These are phyloP conservation scores for Nyctereutes procyonoides DNA, from an alignment of 2,113 vertebrate species.

Conservation along the genomic window DNA sequence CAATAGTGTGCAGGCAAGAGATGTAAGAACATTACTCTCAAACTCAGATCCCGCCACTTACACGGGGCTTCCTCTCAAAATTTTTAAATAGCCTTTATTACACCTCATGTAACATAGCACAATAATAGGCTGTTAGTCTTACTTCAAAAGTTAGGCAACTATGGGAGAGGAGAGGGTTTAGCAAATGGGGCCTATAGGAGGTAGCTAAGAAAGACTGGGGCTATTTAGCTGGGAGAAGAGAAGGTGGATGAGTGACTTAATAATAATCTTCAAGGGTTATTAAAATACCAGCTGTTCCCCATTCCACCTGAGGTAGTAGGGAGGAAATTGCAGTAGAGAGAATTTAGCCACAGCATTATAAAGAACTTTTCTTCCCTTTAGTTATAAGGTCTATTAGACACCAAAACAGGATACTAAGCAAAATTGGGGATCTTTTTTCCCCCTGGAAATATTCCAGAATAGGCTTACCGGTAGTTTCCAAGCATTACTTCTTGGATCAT, in stretches of 20 bases:
- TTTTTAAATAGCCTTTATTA: not conserved
- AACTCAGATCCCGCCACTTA: not conserved
- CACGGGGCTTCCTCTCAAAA: not conserved
- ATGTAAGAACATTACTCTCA: not conserved
- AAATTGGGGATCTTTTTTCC: not conserved
- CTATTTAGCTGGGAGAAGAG: conserved; percentile 45
- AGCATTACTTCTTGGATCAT: conserved; percentile 44
- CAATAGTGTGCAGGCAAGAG: not conserved
- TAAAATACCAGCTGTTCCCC: conserved; percentile 71
- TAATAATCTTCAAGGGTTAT: conserved; percentile 75
- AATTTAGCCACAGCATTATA: conserved; percentile 41
- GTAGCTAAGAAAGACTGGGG: not conserved
- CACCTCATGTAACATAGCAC: not conserved
- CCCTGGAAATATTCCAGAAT: conserved; percentile 19
- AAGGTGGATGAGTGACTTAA: conserved; percentile 61
- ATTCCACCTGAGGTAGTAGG: not conserved
- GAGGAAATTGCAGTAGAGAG: conserved; percentile 56
- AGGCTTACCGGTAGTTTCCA: not conserved
- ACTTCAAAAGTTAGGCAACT: conserved; percentile 35
- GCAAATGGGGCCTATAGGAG: conserved; percentile 33
- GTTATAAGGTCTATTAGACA: conserved; percentile 64
- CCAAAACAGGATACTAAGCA: conserved; percentile 48
- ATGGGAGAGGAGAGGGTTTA: not conserved
- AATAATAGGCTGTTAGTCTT: not conserved
- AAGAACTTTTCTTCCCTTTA: not conserved